These are phyloP conservation scores for Pleuronectes platessa DNA, from an alignment of 2,113 vertebrate genomes.

Conservation along the genomic window DNA sequence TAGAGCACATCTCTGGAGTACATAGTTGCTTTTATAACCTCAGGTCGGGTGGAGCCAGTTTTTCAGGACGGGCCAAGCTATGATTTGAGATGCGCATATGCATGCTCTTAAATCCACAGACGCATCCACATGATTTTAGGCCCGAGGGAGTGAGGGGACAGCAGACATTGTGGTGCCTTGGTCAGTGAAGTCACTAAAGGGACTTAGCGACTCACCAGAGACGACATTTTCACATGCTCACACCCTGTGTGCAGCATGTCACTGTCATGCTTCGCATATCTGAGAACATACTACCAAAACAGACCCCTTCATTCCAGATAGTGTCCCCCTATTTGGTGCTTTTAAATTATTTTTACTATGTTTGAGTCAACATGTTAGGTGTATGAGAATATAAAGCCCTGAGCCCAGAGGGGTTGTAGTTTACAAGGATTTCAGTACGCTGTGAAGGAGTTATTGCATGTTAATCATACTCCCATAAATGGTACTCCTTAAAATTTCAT, in stretches of 20 bases:
- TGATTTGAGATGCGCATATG: conserved; percentile 39
- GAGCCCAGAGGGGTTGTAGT: too few species aligned
- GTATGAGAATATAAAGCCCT: not conserved
- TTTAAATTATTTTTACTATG: not conserved
- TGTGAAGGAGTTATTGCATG: not conserved
- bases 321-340: not conserved
- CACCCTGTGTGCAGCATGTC: conserved; percentile 18
- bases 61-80: conserved; percentile 34
- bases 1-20: conserved; percentile 43
- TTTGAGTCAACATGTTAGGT: not conserved
- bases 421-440: too few species aligned
- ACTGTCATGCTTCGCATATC: conserved; percentile 32
- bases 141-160: conserved; percentile 48
- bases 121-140: conserved; percentile 8
- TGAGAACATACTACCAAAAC: conserved; percentile 36
- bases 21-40: conserved; percentile 72
- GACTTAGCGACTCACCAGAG: conserved; percentile 54
- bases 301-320: not conserved
- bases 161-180: conserved; percentile 66
- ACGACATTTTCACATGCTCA: conserved; percentile 51
- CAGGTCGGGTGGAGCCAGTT: conserved; percentile 42
- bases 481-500: not conserved
- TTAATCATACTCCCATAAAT: not conserved
- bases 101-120: conserved; percentile 19
- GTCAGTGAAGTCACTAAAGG: conserved; percentile 28